Evolutionary conservation across 2,888 invertebrate species (phyloP), one percentile per base, ranked within the genome.

Genomic region (Archaeoteleia sp.): DNA sequence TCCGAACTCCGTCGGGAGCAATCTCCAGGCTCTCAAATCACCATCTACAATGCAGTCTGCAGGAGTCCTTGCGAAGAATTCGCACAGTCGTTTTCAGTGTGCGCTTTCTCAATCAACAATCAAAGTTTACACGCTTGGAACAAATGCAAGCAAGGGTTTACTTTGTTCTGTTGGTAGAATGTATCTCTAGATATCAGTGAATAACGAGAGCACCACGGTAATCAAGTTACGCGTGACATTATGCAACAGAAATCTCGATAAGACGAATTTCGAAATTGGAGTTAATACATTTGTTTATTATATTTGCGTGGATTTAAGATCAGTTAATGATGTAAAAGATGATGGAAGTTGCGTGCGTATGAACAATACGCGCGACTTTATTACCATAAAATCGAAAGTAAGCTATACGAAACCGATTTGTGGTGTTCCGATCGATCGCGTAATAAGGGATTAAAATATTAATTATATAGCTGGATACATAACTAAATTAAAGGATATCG

Each of bases 211-310:
- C 37, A 55, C 39, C 39, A 46, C 30, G 42, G 51, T 51, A 57
- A 65, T 57, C 57, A 46, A 65, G 65, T 55, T 63, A 63, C 55
- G 49, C 55, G 63, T 55, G 55, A 49, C 54, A 51, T 66, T 60
- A 67, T 60, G 67, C 55, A 67, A 67, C 55, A 60, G 67, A 43
- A 60, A 67, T 37, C 43, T 54, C 43, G 67, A 60, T 67, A 60
- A 67, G 60, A 67, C 53, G 54, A 60, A 55, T 67, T 67, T 67
- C 60, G n/a, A n/a, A n/a, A n/a, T n/a, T n/a, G n/a, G n/a, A n/a
- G n/a, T n/a, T n/a, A n/a, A n/a, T n/a, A n/a, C n/a, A n/a, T n/a
- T n/a, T n/a, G n/a, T n/a, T n/a, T n/a, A n/a, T n/a, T n/a, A n/a
- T n/a, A n/a, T n/a, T n/a, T n/a, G n/a, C n/a, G n/a, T n/a, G n/a